phyloP scores from a whole-genome alignment of 2,888 invertebrate genomes.

The Oscheius myriophilus region DNA sequence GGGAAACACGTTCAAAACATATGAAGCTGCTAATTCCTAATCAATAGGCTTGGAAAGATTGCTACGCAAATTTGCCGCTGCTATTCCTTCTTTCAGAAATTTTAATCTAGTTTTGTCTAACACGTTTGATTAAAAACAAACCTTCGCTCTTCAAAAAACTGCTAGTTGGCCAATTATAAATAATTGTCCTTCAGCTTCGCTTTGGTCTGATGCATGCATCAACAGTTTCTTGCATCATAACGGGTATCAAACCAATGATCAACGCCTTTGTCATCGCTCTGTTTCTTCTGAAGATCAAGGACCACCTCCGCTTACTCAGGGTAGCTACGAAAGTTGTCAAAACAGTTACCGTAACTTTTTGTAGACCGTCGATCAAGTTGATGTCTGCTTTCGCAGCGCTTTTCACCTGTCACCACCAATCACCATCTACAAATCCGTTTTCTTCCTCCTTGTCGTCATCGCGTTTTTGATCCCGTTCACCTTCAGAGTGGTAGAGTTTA shows the following conservation, averaged over 20 bases:
- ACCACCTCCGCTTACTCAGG: conserved; percentile 28
- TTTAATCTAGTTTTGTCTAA: too few species aligned
- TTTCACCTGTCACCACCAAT: conserved; percentile 61
- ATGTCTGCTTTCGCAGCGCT: conserved; percentile 62
- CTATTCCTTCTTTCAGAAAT: too few species aligned
- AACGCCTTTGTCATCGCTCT: conserved; percentile 56
- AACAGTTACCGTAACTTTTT: neutral
- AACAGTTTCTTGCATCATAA: conserved; percentile 64
- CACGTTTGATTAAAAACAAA: too few species aligned
- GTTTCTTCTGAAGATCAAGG: conserved; percentile 43
- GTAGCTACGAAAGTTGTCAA: conserved; percentile 3
- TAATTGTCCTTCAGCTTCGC: conserved; percentile 41
- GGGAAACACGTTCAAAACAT: too few species aligned
- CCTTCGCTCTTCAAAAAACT: too few species aligned
- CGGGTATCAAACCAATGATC: conserved; percentile 64
- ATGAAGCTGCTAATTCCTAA: too few species aligned
- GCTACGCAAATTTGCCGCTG: too few species aligned
- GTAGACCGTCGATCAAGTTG: conserved; percentile 54
- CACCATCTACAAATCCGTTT: conserved; percentile 45
- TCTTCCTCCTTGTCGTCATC: conserved; percentile 45
- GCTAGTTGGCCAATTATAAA: too few species aligned
- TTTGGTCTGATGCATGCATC: conserved; percentile 65
- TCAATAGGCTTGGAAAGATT: too few species aligned
- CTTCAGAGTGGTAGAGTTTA: conserved; percentile 50
- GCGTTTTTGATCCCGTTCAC: conserved; percentile 51